A percentile compares a stretch with the other conserved stretches of the same genome.
Evolutionary conservation across 2,797 vertebrate genomes (phyloP).

Genomic region (Phataginus tetradactyla): DNA sequence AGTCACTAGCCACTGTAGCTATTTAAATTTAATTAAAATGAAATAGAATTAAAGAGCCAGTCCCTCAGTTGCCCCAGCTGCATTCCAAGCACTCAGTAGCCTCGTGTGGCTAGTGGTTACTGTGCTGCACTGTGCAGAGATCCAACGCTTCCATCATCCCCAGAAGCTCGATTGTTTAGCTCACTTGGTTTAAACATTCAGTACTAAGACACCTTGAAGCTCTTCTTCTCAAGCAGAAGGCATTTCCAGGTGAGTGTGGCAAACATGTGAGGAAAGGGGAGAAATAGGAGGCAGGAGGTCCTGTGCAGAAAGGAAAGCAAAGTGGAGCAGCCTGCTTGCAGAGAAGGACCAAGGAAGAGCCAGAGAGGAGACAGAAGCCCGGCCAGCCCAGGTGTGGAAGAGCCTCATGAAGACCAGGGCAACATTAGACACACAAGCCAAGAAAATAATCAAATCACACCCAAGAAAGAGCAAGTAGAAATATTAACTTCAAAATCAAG

Average conservation of each 20-base stretch:
- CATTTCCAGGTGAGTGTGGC: not conserved
- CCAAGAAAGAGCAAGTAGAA: not conserved
- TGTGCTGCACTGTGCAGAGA: not conserved
- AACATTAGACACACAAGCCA: not conserved
- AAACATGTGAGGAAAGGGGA: not conserved
- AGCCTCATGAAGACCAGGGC: not conserved
- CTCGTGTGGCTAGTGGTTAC: not conserved
- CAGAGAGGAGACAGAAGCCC: not conserved
- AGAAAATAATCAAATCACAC: not conserved
- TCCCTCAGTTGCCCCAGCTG: not conserved
- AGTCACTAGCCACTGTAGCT: not conserved
- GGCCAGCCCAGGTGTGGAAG: too few relatives aligned
- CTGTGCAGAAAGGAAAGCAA: not conserved
- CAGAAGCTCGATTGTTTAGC: not conserved
- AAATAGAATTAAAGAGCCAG: not conserved
- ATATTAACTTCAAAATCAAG: not conserved
- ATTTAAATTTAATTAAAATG: conserved; percentile 6
- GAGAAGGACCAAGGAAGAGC: not conserved
- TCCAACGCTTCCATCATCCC: not conserved
- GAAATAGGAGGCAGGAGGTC: not conserved
- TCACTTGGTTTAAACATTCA: not conserved
- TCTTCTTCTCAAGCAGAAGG: not conserved
- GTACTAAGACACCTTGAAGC: not conserved
- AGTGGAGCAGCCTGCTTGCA: not conserved
- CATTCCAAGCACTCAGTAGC: not conserved